Base-by-base conservation (phyloP, 2,113 vertebrate genomes). In the Rhegmatorhina hoffmannsi region DNA sequence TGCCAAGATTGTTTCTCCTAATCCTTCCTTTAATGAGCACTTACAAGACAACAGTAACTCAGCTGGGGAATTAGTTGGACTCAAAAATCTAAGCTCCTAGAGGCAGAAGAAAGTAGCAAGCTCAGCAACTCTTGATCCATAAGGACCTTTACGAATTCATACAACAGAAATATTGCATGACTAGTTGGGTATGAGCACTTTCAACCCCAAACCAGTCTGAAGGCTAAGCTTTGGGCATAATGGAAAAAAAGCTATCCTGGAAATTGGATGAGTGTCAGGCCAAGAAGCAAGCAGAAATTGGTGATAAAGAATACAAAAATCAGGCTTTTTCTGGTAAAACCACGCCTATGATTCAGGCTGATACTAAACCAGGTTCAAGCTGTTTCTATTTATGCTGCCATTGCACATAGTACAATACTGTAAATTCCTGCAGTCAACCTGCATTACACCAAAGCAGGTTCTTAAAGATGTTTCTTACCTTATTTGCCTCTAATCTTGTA, bases 81-180 rank as follows among this genome's bases (percentile, higher is more conserved):
- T 92, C 78, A 64, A 83, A 95, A 83, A 74, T 52, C 72, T 78
- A 76, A 94, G 72, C 55, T 96, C 56, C 75, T 70, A 69, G 36
- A 73, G 11, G 55, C 17, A 59, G 50, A 94, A 80, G 26, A 92
- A 91, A 83, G 29, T 7, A 83, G 78, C 60, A 74, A 92, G 13
- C 63, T 86, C 85, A 93, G 72, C 87, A 90, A 17, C 13, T 88
- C 55, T 59, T 46, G 20, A 66, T 78, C 34, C 43, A 31, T 58
- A 91, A 88, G 49, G 56, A 86, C 31, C 44, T 69, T 43, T 63
- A 63, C 55, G 84, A 88, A 78, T 68, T 89, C 52, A 81, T 34
- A 40, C 31, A 68, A 52, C 43, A 87, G 75, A 92, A 87, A 68
- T 69, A 50, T 7, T n/a, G 44, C 52, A 60, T 58, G 46, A 67